A percentile compares a stretch with the other conserved stretches of the same genome.
phyloP scores from a whole-genome alignment of 2,113 vertebrate species.

The Vulpes lagopus region DNA sequence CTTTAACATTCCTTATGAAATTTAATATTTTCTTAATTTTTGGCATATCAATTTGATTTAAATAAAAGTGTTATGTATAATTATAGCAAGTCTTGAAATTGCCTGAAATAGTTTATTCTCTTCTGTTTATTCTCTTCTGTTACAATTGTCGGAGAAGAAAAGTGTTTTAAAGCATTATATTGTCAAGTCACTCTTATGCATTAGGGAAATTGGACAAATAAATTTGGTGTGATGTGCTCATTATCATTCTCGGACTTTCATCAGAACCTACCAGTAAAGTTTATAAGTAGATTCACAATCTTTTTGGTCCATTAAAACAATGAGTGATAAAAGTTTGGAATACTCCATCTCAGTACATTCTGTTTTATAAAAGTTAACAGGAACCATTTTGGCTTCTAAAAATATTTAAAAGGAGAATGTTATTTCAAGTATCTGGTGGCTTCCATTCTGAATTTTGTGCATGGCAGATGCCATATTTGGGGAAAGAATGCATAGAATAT shows the following conservation, averaged over 20 bases:
- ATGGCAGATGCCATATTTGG: constrained; percentile 88
- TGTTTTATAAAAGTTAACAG: constrained; percentile 52
- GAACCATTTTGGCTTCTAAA: constrained; percentile 46
- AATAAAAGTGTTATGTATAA: not conserved
- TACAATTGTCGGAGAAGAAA: constrained; percentile 31
- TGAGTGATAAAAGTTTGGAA: not conserved
- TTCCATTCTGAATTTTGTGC: constrained; percentile 76
- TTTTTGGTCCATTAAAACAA: constrained; percentile 47
- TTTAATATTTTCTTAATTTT: constrained; percentile 65
- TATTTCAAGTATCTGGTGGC: constrained; percentile 49
- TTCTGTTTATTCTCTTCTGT: constrained; percentile 34
- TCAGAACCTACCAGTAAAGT: constrained; percentile 43
- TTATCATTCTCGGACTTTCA: constrained; percentile 16
- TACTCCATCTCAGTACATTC: constrained; percentile 34
- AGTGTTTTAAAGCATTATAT: constrained; percentile 51
- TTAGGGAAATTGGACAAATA: constrained; percentile 34
- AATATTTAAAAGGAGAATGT: constrained; percentile 61
- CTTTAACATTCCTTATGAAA: constrained; percentile 41
- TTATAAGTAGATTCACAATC: constrained; percentile 43
- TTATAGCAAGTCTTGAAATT: not conserved
- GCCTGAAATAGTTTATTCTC: constrained; percentile 4
- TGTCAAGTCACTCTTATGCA: constrained; percentile 42
- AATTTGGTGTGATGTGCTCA: not conserved
- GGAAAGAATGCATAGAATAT: constrained; percentile 88
- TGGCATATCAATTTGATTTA: constrained; percentile 42